These are phyloP conservation scores for Hipparchia semele DNA, from an alignment of 2,888 invertebrate genomes.

Conservation along the genomic window DNA sequence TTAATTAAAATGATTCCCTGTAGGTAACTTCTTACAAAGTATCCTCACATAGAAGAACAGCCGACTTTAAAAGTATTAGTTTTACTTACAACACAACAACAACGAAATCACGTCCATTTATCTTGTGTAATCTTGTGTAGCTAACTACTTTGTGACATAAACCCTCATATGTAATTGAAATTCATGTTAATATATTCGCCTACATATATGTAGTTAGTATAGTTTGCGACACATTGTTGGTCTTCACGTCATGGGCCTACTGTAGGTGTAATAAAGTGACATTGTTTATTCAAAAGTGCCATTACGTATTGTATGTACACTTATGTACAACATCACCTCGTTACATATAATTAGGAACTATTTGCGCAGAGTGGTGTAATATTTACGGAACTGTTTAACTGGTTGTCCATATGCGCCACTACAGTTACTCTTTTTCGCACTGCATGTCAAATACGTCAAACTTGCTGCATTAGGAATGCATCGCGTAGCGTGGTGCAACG, in stretches of 20 bases:
- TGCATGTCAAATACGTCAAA: conserved; percentile 56
- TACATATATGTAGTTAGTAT: neutral
- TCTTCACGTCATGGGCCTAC: conserved; percentile 16
- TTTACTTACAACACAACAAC: neutral
- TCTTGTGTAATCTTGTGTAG: neutral
- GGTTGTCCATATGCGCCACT: conserved; percentile 45
- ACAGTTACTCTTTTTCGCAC: conserved; percentile 65
- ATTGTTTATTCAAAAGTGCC: conserved; percentile 23
- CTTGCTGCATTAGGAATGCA: conserved; percentile 60
- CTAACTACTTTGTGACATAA: neutral
- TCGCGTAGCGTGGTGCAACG: conserved; percentile 55
- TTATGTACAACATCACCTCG: conserved; percentile 28
- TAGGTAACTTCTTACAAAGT: no score
- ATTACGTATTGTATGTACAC: conserved; percentile 1
- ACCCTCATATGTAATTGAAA: neutral
- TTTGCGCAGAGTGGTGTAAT: conserved; percentile 37
- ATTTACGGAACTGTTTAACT: conserved; percentile 38
- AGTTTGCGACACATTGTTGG: no score
- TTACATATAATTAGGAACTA: conserved; percentile 33
- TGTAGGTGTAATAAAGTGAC: conserved; percentile 18
- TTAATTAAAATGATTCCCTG: no score
- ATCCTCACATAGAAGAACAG: no score
- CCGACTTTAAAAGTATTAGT: no score
- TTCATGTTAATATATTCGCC: neutral
- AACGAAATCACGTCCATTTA: neutral